Evolutionary conservation across 2,888 invertebrate genomes (phyloP).

Genomic region (Epirrhoe alternata): DNA sequence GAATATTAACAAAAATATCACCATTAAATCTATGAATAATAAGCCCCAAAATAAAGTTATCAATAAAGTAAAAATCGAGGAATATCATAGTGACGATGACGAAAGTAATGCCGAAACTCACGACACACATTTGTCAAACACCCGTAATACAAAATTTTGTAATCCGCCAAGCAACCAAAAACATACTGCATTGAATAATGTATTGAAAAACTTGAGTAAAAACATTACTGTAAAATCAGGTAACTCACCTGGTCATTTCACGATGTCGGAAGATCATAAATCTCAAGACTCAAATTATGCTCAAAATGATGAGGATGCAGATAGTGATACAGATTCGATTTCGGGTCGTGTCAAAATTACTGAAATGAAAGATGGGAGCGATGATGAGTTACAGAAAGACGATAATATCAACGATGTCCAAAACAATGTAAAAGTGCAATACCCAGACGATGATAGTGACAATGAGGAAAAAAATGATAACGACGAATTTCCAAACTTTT

Average conservation of each 20-base stretch:
- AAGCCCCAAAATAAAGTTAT: slow-evolving; percentile 38
- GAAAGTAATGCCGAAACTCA: slow-evolving; percentile 34
- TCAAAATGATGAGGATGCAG: slow-evolving; percentile 40
- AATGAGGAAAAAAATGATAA: slow-evolving; percentile 53
- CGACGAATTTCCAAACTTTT: slow-evolving; percentile 42
- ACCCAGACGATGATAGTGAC: slow-evolving; percentile 62
- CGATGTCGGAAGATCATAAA: slow-evolving; percentile 46
- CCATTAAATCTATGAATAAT: slow-evolving; percentile 56
- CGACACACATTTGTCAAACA: slow-evolving; percentile 10
- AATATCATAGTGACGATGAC: slow-evolving; percentile 42
- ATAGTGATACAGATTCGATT: slow-evolving; percentile 57
- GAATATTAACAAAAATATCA: slow-evolving; percentile 64
- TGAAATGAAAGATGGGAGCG: slow-evolving; percentile 60
- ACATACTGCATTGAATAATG: slow-evolving; percentile 56
- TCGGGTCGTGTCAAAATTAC: slow-evolving; percentile 64
- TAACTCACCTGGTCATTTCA: slow-evolving; percentile 53
- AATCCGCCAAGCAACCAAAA: slow-evolving; percentile 45
- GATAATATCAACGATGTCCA: slow-evolving; percentile 39
- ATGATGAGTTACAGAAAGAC: slow-evolving; percentile 50
- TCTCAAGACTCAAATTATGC: slow-evolving; percentile 47
- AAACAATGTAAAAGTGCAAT: slow-evolving; percentile 58
- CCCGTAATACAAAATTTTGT: slow-evolving; percentile 16
- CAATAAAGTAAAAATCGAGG: slow-evolving; percentile 35
- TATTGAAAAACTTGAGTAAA: slow-evolving; percentile 67
- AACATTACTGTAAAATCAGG: slow-evolving; percentile 71